These are phyloP conservation scores for Cromileptes altivelis DNA, from an alignment of 2,113 vertebrate genomes.

Conservation along the genomic window DNA sequence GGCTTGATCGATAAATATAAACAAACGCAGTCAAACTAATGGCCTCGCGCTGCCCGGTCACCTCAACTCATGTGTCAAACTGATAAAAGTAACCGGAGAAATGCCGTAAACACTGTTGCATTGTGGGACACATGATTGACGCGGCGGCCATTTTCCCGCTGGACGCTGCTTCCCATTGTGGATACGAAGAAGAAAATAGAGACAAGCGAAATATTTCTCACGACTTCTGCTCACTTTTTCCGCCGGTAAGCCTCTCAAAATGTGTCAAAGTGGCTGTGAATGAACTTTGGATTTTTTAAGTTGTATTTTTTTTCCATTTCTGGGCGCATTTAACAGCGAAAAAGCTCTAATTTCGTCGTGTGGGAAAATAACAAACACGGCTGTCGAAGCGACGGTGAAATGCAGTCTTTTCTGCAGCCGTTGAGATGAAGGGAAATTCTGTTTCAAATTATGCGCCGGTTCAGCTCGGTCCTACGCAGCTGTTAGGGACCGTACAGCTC, in stretches of 20 bases:
- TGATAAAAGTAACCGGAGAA: conserved; percentile 6
- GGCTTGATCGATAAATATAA: background rate
- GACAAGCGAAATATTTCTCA: conserved; percentile 75
- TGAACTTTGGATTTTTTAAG: conserved; percentile 49
- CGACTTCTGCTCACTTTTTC: conserved; percentile 65
- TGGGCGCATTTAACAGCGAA: background rate
- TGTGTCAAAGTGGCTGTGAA: background rate
- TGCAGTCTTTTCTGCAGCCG: conserved; percentile 54
- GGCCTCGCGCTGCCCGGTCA: fast-evolving
- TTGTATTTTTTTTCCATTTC: background rate
- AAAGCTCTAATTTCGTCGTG: conserved; percentile 20
- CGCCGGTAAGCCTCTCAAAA: conserved; percentile 69
- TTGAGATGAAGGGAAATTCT: conserved; percentile 44
- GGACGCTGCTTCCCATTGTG: conserved; percentile 83
- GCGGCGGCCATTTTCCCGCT: conserved; percentile 86
- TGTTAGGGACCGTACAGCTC: conserved; percentile 36
- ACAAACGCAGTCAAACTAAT: background rate
- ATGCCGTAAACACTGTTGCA: conserved; percentile 71
- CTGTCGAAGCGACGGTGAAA: conserved; percentile 63
- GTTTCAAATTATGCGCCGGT: conserved; percentile 78
- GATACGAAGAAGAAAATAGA: conserved; percentile 83
- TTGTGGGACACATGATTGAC: conserved; percentile 82
- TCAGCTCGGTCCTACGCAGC: conserved; percentile 75
- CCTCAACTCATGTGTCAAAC: background rate
- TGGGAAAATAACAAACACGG: conserved; percentile 57